Base-by-base conservation (phyloP, 2,113 vertebrate species). In the Entosphenus tridentatus region DNA sequence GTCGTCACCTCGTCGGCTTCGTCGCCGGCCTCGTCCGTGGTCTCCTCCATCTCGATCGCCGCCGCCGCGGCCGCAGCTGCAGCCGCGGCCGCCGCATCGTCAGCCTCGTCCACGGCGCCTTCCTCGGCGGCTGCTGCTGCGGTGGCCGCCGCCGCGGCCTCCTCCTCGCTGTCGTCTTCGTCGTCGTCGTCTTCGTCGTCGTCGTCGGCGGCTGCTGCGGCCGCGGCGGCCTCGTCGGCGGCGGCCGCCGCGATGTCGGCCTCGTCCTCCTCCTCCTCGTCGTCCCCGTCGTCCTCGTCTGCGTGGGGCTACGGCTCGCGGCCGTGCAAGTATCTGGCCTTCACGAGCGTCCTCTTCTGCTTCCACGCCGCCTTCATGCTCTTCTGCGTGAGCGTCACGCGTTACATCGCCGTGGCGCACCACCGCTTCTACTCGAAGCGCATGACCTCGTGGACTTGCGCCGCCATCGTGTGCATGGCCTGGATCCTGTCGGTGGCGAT, bases 261-360 rank as follows among this genome's bases (percentile, higher is more conserved):
- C 39, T 39, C 39, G 39, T 39, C 39, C 39, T 39, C 39, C 39
- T 39, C 39, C 39, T 39, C 39, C 1, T 39, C 39, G 1, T 39
- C 39, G 39, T 39, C 39, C 39, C 39, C 39, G 39, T 81, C 80
- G 71, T 96, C 96, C 81, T 89, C 88, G 74, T 97, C 93, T 6
- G 81, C 84, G 68, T 98, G 90, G 92, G 96, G 88, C 8, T 96
- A 96, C 6, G 88, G 93, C 78, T 89, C 87, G 74, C 84, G 96
- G 80, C 96, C 91, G 79, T 98, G 92, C 84, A 98, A 98, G 80
- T 90, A 96, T 80, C 95, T 98, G 77, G 93, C 93, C 80, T 96
- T 98, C 81, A 82, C 95, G 78, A 86, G 89, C 21, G 87, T 88
- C 71, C 84, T 96, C 62, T 87, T 93, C 80, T 95, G 89, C 79